Conservation (phyloP, 2,113 vertebrate genomes). For the Elanus axillaris region DNA sequence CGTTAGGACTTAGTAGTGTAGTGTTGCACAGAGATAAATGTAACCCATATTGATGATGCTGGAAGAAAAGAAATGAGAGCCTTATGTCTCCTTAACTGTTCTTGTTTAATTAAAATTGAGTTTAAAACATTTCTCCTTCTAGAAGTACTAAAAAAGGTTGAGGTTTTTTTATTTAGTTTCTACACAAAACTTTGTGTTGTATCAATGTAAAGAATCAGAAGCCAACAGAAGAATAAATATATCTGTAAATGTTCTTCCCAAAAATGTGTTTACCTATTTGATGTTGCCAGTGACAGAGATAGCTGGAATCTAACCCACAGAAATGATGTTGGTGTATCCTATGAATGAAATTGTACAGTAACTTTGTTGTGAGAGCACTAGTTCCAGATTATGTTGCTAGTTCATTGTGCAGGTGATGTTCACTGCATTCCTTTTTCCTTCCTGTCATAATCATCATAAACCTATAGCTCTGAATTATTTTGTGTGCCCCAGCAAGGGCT, state of each 20-base stretch:
- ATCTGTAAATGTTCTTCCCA: background rate
- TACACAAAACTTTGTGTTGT: background rate
- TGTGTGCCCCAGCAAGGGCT: background rate
- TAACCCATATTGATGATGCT: background rate
- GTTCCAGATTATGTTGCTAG: background rate
- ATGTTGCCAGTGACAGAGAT: background rate
- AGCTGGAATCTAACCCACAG: background rate
- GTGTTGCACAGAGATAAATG: background rate
- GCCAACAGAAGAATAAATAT: background rate
- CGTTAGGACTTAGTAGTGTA: background rate
- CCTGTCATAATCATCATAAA: background rate
- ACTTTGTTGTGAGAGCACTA: background rate
- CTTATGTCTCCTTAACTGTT: background rate
- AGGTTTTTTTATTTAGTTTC: background rate
- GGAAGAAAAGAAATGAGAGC: background rate
- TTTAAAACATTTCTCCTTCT: background rate
- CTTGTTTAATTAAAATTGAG: background rate
- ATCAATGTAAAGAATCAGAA: background rate
- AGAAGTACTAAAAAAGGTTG: background rate
- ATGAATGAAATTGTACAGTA: background rate
- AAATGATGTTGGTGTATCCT: background rate
- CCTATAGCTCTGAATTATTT: background rate
- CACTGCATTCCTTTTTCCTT: background rate
- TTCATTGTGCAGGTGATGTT: background rate
- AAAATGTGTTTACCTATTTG: background rate